Conservation (phyloP, 2,113 vertebrate genomes). For the Sphaerodactylus townsendi region DNA sequence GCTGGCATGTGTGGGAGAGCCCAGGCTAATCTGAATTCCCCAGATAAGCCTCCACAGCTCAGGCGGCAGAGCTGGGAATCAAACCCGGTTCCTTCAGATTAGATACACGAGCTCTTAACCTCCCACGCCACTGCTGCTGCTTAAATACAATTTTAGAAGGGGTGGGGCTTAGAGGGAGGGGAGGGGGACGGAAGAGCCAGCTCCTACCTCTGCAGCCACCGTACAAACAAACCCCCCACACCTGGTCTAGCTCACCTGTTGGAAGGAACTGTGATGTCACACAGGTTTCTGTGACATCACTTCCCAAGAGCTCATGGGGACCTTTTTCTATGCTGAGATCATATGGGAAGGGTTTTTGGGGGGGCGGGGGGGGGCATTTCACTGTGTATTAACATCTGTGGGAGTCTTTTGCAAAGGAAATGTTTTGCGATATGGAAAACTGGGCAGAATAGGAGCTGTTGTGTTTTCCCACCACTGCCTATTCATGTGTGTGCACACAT, state of each 20-base stretch:
- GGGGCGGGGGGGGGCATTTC: too few species aligned
- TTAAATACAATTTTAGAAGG: not conserved
- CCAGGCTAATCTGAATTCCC: too few species aligned
- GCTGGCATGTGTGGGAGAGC: too few species aligned
- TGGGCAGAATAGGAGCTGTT: not conserved
- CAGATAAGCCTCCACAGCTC: too few species aligned
- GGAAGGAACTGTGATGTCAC: constrained; percentile 7
- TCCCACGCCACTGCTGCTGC: too few species aligned
- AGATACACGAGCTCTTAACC: too few species aligned
- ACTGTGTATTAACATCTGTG: too few species aligned
- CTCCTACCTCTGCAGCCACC: not conserved
- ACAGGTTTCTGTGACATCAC: not conserved
- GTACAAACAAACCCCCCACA: fast-evolving
- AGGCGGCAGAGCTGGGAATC: too few species aligned
- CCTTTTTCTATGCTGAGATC: not conserved
- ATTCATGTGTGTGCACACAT: not conserved
- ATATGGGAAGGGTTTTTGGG: not conserved
- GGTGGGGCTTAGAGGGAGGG: too few species aligned
- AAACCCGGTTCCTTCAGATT: too few species aligned
- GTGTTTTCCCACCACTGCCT: not conserved
- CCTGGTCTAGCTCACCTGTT: not conserved
- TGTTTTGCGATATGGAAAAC: not conserved
- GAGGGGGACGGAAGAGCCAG: not conserved
- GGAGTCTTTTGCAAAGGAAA: not conserved
- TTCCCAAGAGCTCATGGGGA: not conserved